Evolutionary conservation across 2,888 invertebrate genomes (phyloP).

Genomic region (Agrochola litura): DNA sequence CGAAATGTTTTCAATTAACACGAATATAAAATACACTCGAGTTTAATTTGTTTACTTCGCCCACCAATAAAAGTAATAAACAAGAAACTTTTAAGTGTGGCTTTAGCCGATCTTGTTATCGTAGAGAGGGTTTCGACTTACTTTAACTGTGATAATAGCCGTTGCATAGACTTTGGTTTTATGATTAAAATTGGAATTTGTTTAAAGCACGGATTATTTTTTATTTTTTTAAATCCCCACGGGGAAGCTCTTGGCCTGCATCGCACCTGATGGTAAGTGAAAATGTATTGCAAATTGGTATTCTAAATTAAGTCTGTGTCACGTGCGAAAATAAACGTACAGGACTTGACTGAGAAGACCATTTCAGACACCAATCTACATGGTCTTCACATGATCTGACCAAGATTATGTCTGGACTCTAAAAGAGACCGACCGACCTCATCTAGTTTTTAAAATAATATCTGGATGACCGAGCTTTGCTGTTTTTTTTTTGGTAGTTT

Average conservation of each 20-base stretch:
- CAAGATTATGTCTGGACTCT: too few species aligned
- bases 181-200: neutral
- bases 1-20: slow-evolving; percentile 65
- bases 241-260: too few species aligned
- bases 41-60: slow-evolving; percentile 68
- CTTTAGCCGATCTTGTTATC: slow-evolving; percentile 57
- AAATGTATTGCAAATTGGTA: neutral
- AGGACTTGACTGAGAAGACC: neutral
- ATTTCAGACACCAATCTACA: too few species aligned
- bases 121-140: slow-evolving; percentile 15
- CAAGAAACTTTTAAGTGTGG: slow-evolving; percentile 51
- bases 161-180: slow-evolving; percentile 6
- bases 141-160: slow-evolving; percentile 11
- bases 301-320: neutral
- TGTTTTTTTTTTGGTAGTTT: too few species aligned
- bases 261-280: neutral
- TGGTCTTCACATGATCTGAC: too few species aligned
- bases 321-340: neutral
- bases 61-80: slow-evolving; percentile 65
- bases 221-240: too few species aligned
- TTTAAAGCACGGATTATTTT: neutral
- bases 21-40: slow-evolving; percentile 62
- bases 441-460: neutral
- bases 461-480: too few species aligned
- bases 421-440: neutral